Evolutionary conservation across 2,888 invertebrate genomes (phyloP).

Genomic region (Epicampocera succincta): DNA sequence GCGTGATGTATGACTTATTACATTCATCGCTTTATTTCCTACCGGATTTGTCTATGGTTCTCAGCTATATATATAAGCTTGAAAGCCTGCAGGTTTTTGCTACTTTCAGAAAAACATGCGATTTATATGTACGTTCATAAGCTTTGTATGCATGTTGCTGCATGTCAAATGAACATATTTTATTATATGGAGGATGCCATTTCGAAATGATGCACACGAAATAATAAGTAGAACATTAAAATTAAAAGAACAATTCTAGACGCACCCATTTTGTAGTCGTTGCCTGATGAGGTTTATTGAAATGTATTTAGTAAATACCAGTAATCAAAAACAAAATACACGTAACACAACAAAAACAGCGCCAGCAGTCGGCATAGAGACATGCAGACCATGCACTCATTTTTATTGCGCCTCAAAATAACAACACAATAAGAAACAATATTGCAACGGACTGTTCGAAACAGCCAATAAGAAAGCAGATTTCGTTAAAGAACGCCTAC

Average conservation of each 20-base stretch:
- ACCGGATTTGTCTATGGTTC: no score
- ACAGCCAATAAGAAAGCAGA: conserved; percentile 76
- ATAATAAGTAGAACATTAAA: conserved; percentile 2
- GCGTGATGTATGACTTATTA: no score
- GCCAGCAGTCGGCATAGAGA: conserved; percentile 5
- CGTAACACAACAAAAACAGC: conserved; percentile 12
- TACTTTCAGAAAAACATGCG: no score
- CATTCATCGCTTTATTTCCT: no score
- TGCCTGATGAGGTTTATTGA: conserved; percentile 49
- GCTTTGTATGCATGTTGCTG: background rate
- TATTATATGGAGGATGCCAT: conserved; percentile 47
- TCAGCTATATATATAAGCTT: no score
- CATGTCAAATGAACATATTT: background rate
- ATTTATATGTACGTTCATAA: background rate
- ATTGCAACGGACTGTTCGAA: conserved; percentile 65
- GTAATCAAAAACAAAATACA: conserved; percentile 2
- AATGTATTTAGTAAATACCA: conserved; percentile 45
- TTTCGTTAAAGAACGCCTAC: conserved; percentile 71
- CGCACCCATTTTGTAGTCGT: conserved; percentile 51
- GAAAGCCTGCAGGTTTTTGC: no score
- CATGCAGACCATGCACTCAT: conserved; percentile 65
- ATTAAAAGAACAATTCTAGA: conserved; percentile 20
- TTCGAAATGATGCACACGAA: conserved; percentile 34
- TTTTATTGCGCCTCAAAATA: conserved; percentile 59
- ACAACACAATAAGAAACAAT: conserved; percentile 66